Evolutionary conservation across 1,140 invertebrate species (phyloP), one percentile per base, ranked within the genome.

Genomic region (Batillaria attramentaria): DNA sequence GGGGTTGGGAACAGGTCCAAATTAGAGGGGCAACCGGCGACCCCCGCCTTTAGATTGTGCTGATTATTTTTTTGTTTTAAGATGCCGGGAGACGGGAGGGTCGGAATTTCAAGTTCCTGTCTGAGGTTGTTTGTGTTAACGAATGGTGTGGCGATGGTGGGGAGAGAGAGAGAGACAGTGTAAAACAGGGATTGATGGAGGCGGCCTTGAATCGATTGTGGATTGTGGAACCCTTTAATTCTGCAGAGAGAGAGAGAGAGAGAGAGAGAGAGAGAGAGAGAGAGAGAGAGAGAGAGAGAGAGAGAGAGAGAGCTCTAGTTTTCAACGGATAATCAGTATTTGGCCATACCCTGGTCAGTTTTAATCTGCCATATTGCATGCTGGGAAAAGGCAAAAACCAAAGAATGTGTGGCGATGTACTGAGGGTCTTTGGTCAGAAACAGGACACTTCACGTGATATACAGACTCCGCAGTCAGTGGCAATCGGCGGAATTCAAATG

Each of bases 231-330:
- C 13, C 20, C 20, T n/a, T n/a, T n/a, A n/a, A n/a, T n/a, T n/a
- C 20, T 18, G 31, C 20, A 62, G 8, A 62, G 57, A 62, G 57
- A 62, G 8, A 62, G 57, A 62, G 57, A 62, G 57, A 62, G 57
- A 62, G 8, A 62, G 57, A 62, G 57, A 62, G 57, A 62, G 57
- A 62, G 8, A 62, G 57, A 62, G 57, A 62, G 8, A 62, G 57
- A 62, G 8, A 62, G 57, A 62, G 57, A 62, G 8, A 62, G 57
- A 62, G 57, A 62, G 8, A 62, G 57, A 62, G 8, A 62, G 57
- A 62, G n/a, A n/a, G n/a, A 60, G 57, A 60, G 57, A 60, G 57
- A n/a, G 57, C 24, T 60, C 5, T 60, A n/a, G 31, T 4, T 13
- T 6, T 10, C 24, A 6, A 60, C 4, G 24, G 57, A 5, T 24